Evolutionary conservation across 2,797 vertebrate species (phyloP).

Genomic region (Alauda arvensis): DNA sequence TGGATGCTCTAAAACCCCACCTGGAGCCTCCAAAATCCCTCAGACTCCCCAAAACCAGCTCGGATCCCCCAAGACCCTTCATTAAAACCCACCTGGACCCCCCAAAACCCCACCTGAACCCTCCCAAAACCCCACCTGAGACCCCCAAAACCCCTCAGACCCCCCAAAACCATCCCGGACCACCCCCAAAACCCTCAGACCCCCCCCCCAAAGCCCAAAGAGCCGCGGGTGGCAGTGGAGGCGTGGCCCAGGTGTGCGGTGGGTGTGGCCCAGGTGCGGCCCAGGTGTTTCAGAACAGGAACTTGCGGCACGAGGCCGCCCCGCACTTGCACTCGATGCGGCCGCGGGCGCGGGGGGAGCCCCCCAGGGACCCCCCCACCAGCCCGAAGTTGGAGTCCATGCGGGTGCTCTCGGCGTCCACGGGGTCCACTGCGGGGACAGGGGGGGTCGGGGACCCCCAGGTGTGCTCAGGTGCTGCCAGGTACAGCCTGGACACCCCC

Average conservation of each 20-base stretch:
- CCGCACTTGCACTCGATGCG: slow-evolving; percentile 90
- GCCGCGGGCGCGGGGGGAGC: slow-evolving; percentile 81
- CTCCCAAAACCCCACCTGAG: no score
- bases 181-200: no score
- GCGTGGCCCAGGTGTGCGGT: not conserved
- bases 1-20: no score
- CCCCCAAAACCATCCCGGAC: no score
- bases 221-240: not conserved
- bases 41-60: no score
- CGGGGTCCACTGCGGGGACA: slow-evolving; percentile 79
- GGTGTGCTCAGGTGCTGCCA: not conserved
- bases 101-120: no score
- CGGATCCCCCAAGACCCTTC: no score
- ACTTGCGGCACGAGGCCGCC: slow-evolving; percentile 83
- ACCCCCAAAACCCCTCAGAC: no score
- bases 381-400: slow-evolving; percentile 89
- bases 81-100: no score
- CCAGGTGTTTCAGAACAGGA: slow-evolving; percentile 76
- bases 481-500: no score
- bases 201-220: no score
- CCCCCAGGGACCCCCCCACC: slow-evolving; percentile 74
- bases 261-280: not conserved
- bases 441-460: not conserved
- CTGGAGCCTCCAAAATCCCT: no score
- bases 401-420: slow-evolving; percentile 87